Evolutionary conservation across 2,113 vertebrate genomes (phyloP).

Genomic region (Phaetusa simplex): DNA sequence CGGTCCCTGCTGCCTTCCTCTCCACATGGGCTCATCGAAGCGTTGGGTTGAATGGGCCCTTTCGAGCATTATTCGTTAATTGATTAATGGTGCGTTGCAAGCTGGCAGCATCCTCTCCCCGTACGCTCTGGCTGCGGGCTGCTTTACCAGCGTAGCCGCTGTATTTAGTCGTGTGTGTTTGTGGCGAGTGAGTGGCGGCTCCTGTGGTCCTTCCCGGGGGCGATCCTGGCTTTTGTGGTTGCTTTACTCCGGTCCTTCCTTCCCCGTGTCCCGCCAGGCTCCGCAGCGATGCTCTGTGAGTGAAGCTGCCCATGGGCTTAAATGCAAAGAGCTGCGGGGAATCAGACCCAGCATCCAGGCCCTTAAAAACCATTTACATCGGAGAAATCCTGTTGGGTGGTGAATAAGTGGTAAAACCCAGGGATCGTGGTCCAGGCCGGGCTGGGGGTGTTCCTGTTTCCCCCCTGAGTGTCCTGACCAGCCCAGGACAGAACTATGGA

Average conservation of each 20-base stretch:
- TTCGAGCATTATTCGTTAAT: not conserved
- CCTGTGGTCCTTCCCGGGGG: accelerated
- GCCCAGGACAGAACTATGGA: not conserved
- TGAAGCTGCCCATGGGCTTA: accelerated
- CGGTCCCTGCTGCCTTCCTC: not conserved
- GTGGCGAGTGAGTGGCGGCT: not conserved
- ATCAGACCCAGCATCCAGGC: accelerated
- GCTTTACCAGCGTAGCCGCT: not conserved
- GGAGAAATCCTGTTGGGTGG: not conserved
- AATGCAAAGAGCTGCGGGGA: accelerated
- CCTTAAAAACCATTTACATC: not conserved
- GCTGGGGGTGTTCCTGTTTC: not conserved
- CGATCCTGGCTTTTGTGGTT: not conserved
- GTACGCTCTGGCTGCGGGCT: not conserved
- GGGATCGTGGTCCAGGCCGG: not conserved
- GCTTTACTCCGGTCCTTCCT: not conserved
- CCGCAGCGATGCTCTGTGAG: not conserved
- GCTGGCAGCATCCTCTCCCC: not conserved
- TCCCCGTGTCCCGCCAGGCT: accelerated
- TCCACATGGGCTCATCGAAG: accelerated
- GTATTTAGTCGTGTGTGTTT: accelerated
- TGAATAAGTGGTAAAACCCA: not conserved
- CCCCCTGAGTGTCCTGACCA: not conserved
- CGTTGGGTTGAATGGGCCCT: not conserved
- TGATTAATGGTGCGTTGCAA: not conserved